Conservation (phyloP, 2,888 invertebrate species). For the Tetanocera ferruginea region DNA sequence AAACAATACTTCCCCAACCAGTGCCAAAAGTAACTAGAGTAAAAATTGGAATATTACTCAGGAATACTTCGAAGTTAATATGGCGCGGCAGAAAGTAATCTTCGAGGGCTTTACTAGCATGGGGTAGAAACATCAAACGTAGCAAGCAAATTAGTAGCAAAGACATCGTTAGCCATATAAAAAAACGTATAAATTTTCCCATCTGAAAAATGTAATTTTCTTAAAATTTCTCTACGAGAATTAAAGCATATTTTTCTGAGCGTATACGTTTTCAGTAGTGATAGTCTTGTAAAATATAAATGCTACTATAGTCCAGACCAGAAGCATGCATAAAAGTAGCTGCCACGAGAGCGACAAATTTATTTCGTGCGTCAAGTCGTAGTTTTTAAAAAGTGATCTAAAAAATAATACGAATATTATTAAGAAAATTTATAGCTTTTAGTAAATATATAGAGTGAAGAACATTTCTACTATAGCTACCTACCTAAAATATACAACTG, state of each 20-base stretch:
- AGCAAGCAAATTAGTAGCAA: slow-evolving; percentile 55
- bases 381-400: slow-evolving; percentile 43
- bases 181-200: slow-evolving; percentile 56
- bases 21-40: slow-evolving; percentile 84
- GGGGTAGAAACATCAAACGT: slow-evolving; percentile 60
- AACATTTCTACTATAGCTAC: no score
- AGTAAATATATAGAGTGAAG: no score
- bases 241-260: neutral
- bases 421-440: no score
- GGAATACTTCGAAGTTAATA: slow-evolving; percentile 18
- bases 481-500: slow-evolving; percentile 58
- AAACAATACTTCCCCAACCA: slow-evolving; percentile 85
- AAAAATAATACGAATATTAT: neutral
- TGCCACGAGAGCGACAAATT: slow-evolving; percentile 59
- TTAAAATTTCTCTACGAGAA: neutral
- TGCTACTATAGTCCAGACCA: slow-evolving; percentile 56
- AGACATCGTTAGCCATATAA: slow-evolving; percentile 48
- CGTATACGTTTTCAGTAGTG: slow-evolving; percentile 53
- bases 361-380: neutral
- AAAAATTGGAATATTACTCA: slow-evolving; percentile 47
- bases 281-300: slow-evolving; percentile 55
- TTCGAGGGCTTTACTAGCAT: slow-evolving; percentile 49
- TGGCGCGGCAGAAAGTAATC: slow-evolving; percentile 43
- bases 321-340: slow-evolving; percentile 49
- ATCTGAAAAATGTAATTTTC: slow-evolving; percentile 51